These are phyloP conservation scores for Neolamprologus brichardi DNA, from an alignment of 2,113 vertebrate genomes.

Conservation along the genomic window DNA sequence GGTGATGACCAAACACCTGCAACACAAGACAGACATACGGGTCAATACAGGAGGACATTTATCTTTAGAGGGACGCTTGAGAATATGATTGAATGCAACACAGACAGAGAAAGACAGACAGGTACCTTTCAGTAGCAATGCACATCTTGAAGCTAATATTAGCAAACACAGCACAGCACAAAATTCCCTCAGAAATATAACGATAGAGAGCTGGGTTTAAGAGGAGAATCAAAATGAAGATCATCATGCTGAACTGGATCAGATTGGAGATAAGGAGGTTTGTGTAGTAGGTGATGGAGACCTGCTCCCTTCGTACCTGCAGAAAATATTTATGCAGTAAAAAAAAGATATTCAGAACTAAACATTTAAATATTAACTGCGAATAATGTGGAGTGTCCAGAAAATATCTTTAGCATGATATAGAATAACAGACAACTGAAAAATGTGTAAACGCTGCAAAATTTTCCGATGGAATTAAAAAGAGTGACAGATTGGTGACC, in stretches of 20 bases:
- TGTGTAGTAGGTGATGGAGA: fast-evolving
- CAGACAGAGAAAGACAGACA: not conserved
- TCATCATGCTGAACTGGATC: fast-evolving
- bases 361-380: too few species aligned
- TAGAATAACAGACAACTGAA: too few species aligned
- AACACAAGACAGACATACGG: fast-evolving
- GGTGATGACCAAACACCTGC: not conserved
- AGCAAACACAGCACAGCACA: fast-evolving
- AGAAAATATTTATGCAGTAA: not conserved
- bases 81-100: fast-evolving
- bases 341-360: fast-evolving
- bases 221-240: too few species aligned
- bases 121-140: not conserved
- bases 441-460: fast-evolving
- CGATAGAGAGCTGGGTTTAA: too few species aligned
- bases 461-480: fast-evolving
- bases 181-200: too few species aligned
- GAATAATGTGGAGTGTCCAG: too few species aligned
- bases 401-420: too few species aligned
- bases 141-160: fast-evolving
- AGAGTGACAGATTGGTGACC: not conserved
- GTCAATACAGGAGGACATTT: fast-evolving
- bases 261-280: fast-evolving
- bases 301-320: not conserved
- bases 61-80: not conserved